Percentiles rank a stretch among this genome's conserved stretches.
Evolutionary conservation across 2,888 invertebrate species (phyloP).

Genomic region (Tachina fera): DNA sequence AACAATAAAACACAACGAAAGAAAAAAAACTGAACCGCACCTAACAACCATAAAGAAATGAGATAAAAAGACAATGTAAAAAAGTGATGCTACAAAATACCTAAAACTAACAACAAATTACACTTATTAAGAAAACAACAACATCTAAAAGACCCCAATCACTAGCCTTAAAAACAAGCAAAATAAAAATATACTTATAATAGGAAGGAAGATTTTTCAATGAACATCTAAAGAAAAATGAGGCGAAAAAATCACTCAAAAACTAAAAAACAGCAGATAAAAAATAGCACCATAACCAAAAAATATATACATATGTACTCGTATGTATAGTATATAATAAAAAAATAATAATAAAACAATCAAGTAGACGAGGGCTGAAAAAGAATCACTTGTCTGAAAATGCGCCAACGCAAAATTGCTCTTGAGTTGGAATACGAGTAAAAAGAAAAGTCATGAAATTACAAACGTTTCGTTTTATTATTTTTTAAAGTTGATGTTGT

Average conservation of each 20-base stretch:
- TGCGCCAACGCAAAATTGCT: conserved; percentile 72
- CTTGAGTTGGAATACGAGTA: not conserved
- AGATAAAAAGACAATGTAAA: conserved; percentile 63
- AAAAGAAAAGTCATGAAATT: conserved; percentile 29
- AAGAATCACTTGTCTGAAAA: conserved; percentile 67
- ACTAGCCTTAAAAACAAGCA: not conserved
- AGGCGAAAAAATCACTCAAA: conserved; percentile 45
- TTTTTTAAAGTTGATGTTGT: conserved; percentile 43
- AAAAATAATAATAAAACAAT: conserved; percentile 51
- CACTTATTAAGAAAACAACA: conserved; percentile 32
- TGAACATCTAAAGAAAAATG: conserved; percentile 57
- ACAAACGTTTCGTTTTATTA: conserved; percentile 30
- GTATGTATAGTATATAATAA: not conserved
- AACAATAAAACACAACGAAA: conserved; percentile 68
- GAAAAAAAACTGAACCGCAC: conserved; percentile 70
- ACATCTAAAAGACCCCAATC: not conserved
- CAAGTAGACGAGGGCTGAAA: conserved; percentile 58
- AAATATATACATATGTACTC: not conserved
- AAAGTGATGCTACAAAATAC: conserved; percentile 67
- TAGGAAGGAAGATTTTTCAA: conserved; percentile 62
- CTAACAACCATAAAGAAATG: conserved; percentile 68
- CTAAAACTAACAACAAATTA: conserved; percentile 59
- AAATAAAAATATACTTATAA: not conserved
- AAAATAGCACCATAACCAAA: conserved; percentile 33
- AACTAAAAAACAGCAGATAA: conserved; percentile 43